Conservation (phyloP, 1,140 invertebrate species). For the Drosophila pseudoananassae region DNA sequence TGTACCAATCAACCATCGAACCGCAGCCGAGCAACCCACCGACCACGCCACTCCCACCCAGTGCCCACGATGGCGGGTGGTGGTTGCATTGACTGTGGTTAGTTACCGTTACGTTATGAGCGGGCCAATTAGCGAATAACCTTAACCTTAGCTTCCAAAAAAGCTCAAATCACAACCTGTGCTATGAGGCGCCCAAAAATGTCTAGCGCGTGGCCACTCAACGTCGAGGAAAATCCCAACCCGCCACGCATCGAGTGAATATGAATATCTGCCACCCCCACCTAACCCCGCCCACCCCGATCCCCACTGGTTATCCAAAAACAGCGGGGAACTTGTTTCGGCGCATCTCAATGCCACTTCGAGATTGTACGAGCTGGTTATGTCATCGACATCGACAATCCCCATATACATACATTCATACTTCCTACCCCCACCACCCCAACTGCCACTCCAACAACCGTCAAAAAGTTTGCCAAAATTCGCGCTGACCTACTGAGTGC, state of each 20-base stretch:
- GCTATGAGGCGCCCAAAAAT: conserved; percentile 79
- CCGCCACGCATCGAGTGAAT: conserved; percentile 57
- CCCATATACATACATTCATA: too few species aligned
- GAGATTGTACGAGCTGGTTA: conserved; percentile 51
- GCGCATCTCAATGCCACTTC: conserved; percentile 64
- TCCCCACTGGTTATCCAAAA: conserved; percentile 1
- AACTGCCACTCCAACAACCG: conserved; percentile 8
- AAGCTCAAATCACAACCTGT: conserved; percentile 84
- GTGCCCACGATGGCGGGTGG: neutral
- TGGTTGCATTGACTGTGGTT: conserved; percentile 62
- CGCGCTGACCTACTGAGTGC: conserved; percentile 61
- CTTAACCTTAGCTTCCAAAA: conserved; percentile 84
- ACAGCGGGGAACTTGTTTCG: conserved; percentile 49
- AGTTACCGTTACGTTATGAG: conserved; percentile 45
- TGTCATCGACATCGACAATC: conserved; percentile 48
- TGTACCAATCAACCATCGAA: conserved; percentile 54
- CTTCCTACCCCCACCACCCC: neutral
- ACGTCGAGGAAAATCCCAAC: conserved; percentile 55
- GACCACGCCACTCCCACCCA: conserved; percentile 21
- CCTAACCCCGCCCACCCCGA: neutral
- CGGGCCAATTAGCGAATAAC: conserved; percentile 75
- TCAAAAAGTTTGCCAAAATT: conserved; percentile 54
- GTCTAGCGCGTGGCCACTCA: conserved; percentile 58
- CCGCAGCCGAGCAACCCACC: conserved; percentile 12
- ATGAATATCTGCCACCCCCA: neutral